Evolutionary conservation across 2,888 invertebrate species (phyloP), one percentile per base, ranked within the genome.

Genomic region (Chromoteleia sp.): DNA sequence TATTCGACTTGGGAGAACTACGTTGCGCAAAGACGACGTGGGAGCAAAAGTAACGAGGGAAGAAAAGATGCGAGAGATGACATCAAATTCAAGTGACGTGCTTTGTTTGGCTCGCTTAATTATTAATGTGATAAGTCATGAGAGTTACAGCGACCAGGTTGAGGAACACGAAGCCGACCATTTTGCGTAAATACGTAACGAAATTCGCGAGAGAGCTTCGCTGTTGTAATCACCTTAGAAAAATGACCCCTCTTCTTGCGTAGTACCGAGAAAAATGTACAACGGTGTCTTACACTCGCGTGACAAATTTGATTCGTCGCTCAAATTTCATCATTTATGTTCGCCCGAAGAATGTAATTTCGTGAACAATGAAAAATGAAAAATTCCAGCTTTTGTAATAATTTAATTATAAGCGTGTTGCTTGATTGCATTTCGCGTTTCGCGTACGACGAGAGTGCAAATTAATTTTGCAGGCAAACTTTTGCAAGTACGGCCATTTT

Each of bases 81-180:
- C 84, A 82, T 86, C 85, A 84, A 85, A 87, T 87, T 87, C 85
- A 83, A 86, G 85, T 76, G 82, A 67, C 82, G 58, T 54, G 83
- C 83, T 85, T 85, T 84, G 83, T 85, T 85, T 78, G 54, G 80
- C 77, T 74, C 63, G 67, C 73, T 85, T 85, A 85, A 86, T 86
- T 85, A 84, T 86, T 84, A 86, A 86, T 84, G 83, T 52, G 74
- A 68, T 79, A 48, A 81, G 83, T 83, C 78, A 74, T 78, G 21
- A 33, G 65, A 80, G 33, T 73, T 68, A 59, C 71, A 36, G 36
- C 39, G 50, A 61, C 41, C 54, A 54, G 52, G 59, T 68, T 59
- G 70, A 25, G 29, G 29, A 50, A 12, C 48, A 33, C 50, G 48
- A 56, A 58, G 56, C 17, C 74, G 17, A 61, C 56, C 71, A 71